Conservation (phyloP, 92 coral and sea anemone species). For the Bergia sp. region DNA sequence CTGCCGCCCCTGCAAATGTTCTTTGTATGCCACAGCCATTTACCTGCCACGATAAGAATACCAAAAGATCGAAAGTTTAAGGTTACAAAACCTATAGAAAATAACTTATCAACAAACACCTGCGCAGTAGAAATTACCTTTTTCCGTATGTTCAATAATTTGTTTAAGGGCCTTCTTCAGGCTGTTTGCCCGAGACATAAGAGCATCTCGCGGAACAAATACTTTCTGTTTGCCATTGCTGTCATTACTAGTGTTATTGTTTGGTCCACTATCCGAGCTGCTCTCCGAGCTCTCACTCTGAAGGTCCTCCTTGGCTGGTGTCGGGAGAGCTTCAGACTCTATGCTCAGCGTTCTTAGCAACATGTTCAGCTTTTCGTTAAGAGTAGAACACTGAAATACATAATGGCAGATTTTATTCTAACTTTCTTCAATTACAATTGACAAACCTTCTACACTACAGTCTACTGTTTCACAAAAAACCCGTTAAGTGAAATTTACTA, state of each 20-base stretch:
- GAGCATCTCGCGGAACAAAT: conserved; percentile 94
- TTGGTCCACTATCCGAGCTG: conserved; percentile 29
- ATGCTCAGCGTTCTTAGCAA: conserved; percentile 87
- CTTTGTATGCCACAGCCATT: too few relatives aligned
- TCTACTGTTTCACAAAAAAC: too few relatives aligned
- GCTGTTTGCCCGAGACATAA: conserved; percentile 98
- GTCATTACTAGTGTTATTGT: conserved; percentile 50
- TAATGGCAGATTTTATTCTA: neutral
- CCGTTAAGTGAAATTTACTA: too few relatives aligned
- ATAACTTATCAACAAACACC: neutral
- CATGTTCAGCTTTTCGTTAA: conserved; percentile 90
- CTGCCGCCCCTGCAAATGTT: too few relatives aligned
- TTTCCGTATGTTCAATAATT: conserved; percentile 93
- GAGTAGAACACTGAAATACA: conserved; percentile 75
- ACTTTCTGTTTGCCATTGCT: conserved; percentile 73
- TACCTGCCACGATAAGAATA: too few relatives aligned
- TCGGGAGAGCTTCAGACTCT: conserved; percentile 87
- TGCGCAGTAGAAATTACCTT: conserved; percentile 57
- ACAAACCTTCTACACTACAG: neutral
- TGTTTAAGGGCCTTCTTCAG: conserved; percentile 94
- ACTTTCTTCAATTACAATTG: neutral
- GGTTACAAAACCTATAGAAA: too few relatives aligned
- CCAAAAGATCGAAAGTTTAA: too few relatives aligned
- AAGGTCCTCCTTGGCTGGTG: conserved; percentile 73
- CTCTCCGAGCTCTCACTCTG: conserved; percentile 55